Base-by-base conservation (phyloP, 2,888 invertebrate genomes). In the Stenolophus ochropezus region DNA sequence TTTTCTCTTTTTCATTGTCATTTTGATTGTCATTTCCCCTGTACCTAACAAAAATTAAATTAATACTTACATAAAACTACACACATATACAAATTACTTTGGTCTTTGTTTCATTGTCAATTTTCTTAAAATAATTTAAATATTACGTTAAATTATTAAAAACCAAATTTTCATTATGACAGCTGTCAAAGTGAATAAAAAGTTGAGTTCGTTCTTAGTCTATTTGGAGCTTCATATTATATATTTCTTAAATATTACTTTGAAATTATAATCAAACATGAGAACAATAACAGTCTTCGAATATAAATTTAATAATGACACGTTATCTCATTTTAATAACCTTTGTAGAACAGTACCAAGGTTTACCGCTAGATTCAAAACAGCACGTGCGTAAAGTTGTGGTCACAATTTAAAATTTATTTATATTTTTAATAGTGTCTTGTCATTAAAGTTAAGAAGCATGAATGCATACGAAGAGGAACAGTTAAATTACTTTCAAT, bases 401-500 rank as follows among this genome's bases (percentile, higher is more conserved):
- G 33, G 0, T 27, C 14, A 69, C 16, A 3, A 69, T 69, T 6
- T 56, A 21, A 56, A 21, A 8, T 11, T 42, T 42, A 42, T 42
- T 8, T 42, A 1, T 11, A 33, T 42, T 42, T 42, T 6, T 42
- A 6, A 11, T 42, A 42, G 11, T 2, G 8, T 11, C 11, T 42
- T 42, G 11, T 42, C 95, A 96, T n/a, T 42, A 8, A 42, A 42
- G 33, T 11, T 69, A 27, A 27, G 33, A 8, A 69, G 18, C 18
- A 69, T 69, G 16, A 6, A 33, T 8, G 18, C 18, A 75, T 49
- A 42, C 18, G 58, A 61, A 33, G 47, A 47, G 21, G 2, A 47
- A 47, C 27, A 42, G 18, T 6, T 8, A 18, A 88, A 90, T 81
- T 95, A 95, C 87, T 95, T 95, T 88, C 87, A 91, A 33, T 93